Conservation (phyloP, 1,140 invertebrate species). For the Dendroctonus ponderosae region DNA sequence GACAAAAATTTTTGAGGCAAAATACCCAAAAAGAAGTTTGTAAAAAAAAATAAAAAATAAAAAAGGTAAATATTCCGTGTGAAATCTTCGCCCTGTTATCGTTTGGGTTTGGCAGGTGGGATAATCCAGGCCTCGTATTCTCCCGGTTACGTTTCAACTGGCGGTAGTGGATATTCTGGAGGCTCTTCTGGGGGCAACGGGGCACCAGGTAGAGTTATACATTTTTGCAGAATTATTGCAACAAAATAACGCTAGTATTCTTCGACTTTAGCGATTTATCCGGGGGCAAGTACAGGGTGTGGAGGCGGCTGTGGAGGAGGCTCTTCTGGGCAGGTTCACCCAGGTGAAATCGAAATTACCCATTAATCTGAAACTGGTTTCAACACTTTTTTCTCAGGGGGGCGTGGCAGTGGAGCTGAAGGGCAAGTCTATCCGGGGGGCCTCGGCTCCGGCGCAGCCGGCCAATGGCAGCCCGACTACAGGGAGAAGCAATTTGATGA, state of each 20-base stretch:
- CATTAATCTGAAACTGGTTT: not conserved
- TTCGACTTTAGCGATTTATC: not conserved
- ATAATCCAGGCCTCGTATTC: constrained; percentile 37
- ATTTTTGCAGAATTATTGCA: no score
- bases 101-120: constrained; percentile 23
- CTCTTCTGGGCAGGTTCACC: constrained; percentile 19
- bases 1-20: no score
- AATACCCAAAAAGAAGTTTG: no score
- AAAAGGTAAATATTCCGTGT: constrained; percentile 22
- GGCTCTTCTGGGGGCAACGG: constrained; percentile 9
- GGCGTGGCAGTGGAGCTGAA: constrained; percentile 19
- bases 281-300: constrained; percentile 6
- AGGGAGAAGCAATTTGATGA: constrained; percentile 30
- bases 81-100: not conserved
- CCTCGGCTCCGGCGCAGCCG: constrained; percentile 18
- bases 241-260: no score
- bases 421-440: constrained; percentile 28
- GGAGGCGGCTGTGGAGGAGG: constrained; percentile 18
- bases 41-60: no score
- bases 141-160: constrained; percentile 34
- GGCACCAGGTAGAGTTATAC: not conserved
- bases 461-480: constrained; percentile 30
- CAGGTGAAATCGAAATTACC: constrained; percentile 9
- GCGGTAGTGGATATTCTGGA: constrained; percentile 6
- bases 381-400: constrained; percentile 7